Conservation (phyloP, 2,113 vertebrate species). For the Eclectus roratus region DNA sequence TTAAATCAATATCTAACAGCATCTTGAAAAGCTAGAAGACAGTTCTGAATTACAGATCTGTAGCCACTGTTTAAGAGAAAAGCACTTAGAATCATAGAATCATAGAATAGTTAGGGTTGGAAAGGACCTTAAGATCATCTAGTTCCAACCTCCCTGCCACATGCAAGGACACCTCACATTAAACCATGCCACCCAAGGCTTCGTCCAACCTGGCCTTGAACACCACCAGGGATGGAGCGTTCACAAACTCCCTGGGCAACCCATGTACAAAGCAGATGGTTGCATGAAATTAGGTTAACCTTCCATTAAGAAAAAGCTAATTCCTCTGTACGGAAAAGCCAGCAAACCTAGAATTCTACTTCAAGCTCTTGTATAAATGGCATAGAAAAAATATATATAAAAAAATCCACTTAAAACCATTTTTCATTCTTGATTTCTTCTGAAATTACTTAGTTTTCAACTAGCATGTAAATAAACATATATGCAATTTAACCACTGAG, state of each 20-base stretch:
- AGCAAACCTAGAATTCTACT: background rate
- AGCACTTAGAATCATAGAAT: background rate
- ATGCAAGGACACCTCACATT: no score
- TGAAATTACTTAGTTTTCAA: background rate
- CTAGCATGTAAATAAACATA: background rate
- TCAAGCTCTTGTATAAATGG: background rate
- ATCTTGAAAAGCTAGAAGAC: conserved; percentile 27
- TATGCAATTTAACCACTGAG: background rate
- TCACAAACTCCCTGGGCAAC: no score
- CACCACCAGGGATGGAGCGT: no score
- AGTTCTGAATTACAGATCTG: conserved; percentile 1
- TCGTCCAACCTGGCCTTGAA: no score
- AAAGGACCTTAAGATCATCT: no score
- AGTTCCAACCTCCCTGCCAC: no score
- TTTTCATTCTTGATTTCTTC: background rate
- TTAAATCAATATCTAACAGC: background rate
- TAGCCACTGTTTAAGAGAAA: conserved; percentile 8
- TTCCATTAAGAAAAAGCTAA: conserved; percentile 9
- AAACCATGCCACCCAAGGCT: no score
- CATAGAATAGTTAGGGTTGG: no score
- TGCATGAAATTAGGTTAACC: conserved; percentile 16
- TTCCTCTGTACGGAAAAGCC: background rate
- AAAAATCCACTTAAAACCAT: accelerated
- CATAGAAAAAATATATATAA: background rate
- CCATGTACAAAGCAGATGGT: background rate